phyloP scores from a whole-genome alignment of 2,888 invertebrate genomes.

The Lepidocyrtoides sp. region DNA sequence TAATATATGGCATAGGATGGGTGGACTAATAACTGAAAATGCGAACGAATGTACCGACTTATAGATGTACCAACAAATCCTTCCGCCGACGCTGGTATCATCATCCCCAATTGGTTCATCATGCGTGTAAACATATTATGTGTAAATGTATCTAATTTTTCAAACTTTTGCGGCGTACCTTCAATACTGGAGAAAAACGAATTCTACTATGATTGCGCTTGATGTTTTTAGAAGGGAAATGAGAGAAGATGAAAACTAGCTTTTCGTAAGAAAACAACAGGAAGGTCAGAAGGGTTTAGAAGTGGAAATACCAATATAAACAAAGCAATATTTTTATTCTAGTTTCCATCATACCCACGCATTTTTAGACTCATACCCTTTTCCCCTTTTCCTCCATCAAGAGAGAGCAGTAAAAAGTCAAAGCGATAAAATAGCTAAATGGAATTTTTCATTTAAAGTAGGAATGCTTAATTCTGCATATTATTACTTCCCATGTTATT shows the following conservation, averaged over 20 bases:
- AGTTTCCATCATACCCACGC: background rate
- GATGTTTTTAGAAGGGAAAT: background rate
- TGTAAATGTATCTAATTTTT: too few relatives aligned
- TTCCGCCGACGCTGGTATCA: too few relatives aligned
- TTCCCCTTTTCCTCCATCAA: background rate
- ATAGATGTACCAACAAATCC: too few relatives aligned
- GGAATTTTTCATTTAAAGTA: constrained; percentile 44
- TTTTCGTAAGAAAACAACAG: background rate
- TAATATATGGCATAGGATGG: too few relatives aligned
- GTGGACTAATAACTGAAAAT: too few relatives aligned
- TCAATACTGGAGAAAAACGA: too few relatives aligned
- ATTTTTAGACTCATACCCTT: background rate
- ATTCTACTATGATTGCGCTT: background rate
- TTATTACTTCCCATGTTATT: constrained; percentile 7
- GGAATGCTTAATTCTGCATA: constrained; percentile 51
- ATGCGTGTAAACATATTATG: too few relatives aligned
- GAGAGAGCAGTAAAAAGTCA: background rate
- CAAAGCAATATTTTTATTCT: background rate
- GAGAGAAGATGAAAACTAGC: background rate
- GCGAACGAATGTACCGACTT: too few relatives aligned
- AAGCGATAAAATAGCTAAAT: constrained; percentile 22
- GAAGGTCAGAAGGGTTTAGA: background rate
- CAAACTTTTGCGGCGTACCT: too few relatives aligned
- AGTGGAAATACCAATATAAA: background rate
- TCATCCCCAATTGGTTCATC: too few relatives aligned